Base-by-base conservation (phyloP, 1,140 invertebrate species). In the Scaptomyza pallida region DNA sequence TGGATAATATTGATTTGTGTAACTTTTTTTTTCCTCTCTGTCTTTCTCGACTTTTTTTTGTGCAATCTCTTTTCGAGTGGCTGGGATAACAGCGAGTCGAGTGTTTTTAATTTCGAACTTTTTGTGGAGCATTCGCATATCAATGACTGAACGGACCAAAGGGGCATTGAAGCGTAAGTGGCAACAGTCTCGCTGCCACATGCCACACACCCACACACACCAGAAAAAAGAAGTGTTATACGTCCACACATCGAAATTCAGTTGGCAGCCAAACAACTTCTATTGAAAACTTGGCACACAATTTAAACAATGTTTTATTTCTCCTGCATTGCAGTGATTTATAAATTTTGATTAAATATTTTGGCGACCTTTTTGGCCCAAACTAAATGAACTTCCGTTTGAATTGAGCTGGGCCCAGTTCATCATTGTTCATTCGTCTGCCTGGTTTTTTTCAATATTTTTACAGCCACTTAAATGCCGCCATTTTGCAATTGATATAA, bases 51-150 rank as follows among this genome's bases (percentile, higher is more conserved):
- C n/a, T 40, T 44, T 69, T 70, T 47, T 47, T 47, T 35, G 41
- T 45, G 33, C 68, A 75, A 67, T 57, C 23, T 35, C 23, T 40
- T 47, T 55, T 72, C 62, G 15, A 75, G 75, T 85, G 75, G 37
- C 52, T 54, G 33, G 79, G 71, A 85, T 85, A 85, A 85, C 80
- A 85, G 68, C 78, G 55, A 80, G 57, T 77, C 62, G 80, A 85
- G 80, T 76, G 80, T 85, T 85, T 85, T 85, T 86, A 85, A 86
- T 85, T 85, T 86, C 23, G 63, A 80, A 85, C 80, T 85, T 86
- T 81, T 71, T 65, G 37, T 57, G 43, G 12, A 33, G 56, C 60
- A 68, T 57, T 74, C 68, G 59, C 64, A 62, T 63, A 69, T 81
- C 72, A 85, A 73, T 80, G 77, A 52, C 68, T 65, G 52, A 52